A percentile compares a stretch with the other conserved stretches of the same genome.
Conservation (phyloP, 2,888 invertebrate genomes). For the Acrocera orbiculus region DNA sequence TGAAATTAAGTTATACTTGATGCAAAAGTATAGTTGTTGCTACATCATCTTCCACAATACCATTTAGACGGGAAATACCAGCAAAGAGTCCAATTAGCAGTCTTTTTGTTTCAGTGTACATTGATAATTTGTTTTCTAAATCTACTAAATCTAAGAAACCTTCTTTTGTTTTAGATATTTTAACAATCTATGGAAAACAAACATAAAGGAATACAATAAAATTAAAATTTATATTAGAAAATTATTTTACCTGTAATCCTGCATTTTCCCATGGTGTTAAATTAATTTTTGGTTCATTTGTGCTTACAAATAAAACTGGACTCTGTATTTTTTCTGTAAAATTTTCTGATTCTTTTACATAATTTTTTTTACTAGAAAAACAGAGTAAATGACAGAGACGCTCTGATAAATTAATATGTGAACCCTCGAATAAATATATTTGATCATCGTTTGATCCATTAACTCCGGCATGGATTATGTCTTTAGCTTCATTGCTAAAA, state of each 20-base stretch:
- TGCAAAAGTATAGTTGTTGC: slow-evolving; percentile 65
- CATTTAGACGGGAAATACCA: slow-evolving; percentile 77
- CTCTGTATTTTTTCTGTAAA: slow-evolving; percentile 1
- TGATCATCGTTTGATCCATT: slow-evolving; percentile 71
- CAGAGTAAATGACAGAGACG: slow-evolving; percentile 11
- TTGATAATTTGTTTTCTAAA: slow-evolving; percentile 50
- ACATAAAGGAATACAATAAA: slow-evolving; percentile 4
- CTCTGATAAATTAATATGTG: slow-evolving; percentile 11
- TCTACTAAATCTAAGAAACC: slow-evolving; percentile 64
- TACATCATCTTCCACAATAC: slow-evolving; percentile 68
- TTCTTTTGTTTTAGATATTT: slow-evolving; percentile 59
- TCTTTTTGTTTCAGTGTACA: slow-evolving; percentile 41
- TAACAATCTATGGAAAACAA: slow-evolving; percentile 42
- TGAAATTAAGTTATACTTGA: slow-evolving; percentile 23
- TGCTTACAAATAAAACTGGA: slow-evolving; percentile 33
- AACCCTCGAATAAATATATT: slow-evolving; percentile 40
- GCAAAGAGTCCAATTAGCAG: slow-evolving; percentile 70
- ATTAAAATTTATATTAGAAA: slow-evolving; percentile 4
- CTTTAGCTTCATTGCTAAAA: slow-evolving; percentile 66
- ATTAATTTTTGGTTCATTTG: slow-evolving; percentile 57
- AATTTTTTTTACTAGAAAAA: not conserved
- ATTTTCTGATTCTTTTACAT: slow-evolving; percentile 1
- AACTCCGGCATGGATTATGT: slow-evolving; percentile 58
- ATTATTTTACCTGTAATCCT: slow-evolving; percentile 46
- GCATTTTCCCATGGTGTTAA: slow-evolving; percentile 69